Percentiles rank a stretch among this genome's conserved stretches.
These are phyloP conservation scores for Epirrhoe tristata DNA, from an alignment of 2,888 invertebrate genomes.

Conservation along the genomic window DNA sequence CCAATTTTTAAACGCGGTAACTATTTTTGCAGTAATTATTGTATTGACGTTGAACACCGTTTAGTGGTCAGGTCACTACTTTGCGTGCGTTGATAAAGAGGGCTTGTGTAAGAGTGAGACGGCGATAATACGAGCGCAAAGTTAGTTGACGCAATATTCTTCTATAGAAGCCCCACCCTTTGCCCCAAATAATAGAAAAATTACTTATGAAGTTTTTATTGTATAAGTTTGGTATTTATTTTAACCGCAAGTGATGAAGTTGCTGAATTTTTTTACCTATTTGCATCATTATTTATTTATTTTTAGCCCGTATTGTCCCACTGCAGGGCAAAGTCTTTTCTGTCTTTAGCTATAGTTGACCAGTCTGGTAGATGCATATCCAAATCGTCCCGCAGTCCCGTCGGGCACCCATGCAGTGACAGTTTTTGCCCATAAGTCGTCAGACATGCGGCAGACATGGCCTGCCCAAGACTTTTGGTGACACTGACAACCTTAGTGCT, in stretches of 20 bases:
- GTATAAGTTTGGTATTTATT: conserved; percentile 5
- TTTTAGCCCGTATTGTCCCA: no score
- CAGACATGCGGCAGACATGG: no score
- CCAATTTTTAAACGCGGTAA: no score
- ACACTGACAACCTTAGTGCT: no score
- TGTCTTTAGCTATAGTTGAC: no score
- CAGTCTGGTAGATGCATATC: no score
- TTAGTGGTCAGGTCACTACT: neutral
- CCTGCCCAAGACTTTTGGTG: no score
- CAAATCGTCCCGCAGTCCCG: no score
- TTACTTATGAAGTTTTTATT: conserved; percentile 16
- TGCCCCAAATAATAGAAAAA: neutral
- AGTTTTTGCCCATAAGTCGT: no score
- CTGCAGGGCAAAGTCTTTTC: no score
- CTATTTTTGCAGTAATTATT: neutral
- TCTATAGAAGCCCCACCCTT: neutral
- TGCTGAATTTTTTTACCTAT: conserved; percentile 12
- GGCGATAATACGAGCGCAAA: neutral
- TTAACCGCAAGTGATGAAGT: neutral
- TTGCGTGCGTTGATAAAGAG: conserved; percentile 2
- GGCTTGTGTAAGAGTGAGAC: neutral
- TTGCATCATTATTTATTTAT: no score
- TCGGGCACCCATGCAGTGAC: no score
- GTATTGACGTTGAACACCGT: neutral
- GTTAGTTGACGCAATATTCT: neutral